Evolutionary conservation across 2,113 vertebrate species (phyloP), one percentile per base, ranked within the genome.

Genomic region (Entomyzon cyanotis): DNA sequence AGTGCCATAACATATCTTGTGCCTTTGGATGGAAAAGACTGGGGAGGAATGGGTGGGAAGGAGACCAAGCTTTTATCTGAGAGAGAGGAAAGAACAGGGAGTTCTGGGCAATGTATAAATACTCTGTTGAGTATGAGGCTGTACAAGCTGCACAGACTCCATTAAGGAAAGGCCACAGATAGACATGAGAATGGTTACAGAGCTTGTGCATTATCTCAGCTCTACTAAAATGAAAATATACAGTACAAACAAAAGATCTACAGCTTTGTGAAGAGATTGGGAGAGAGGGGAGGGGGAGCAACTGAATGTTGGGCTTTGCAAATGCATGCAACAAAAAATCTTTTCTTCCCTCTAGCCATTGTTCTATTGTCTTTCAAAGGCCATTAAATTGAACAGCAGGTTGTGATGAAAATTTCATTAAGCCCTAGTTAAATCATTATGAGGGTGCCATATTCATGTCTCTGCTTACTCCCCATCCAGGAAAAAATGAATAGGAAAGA

Each of bases 321-420:
- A 97, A 98, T 98, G 96, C 71, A 91, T 97, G 94, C 97, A 97
- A 97, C 98, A 98, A 98, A 98, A 98, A 98, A 98, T 98, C 98
- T 97, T 97, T 98, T 98, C 97, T 98, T 98, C 97, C 98, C 97
- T 95, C 96, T 90, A 97, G 97, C 98, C 97, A 98, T 99, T 99
- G 98, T 99, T 98, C 98, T 97, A 98, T 98, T 99, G 98, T 98
- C 98, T 99, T 99, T 98, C 98, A 99, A 98, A 99, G 98, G 98
- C 98, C 98, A 99, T 99, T 99, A 99, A 99, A 98, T 98, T 98
- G 98, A 99, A 98, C 98, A 99, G 99, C 99, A 99, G 99, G 98
- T 99, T 99, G 98, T 98, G 98, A 99, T 99, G 99, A 99, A 99
- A 99, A 99, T 99, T 99, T 99, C 99, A 99, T 99, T 99, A 99